A percentile compares a stretch with the other conserved stretches of the same genome.
Conservation (phyloP, 2,888 invertebrate species). For the Octodonta nipae region DNA sequence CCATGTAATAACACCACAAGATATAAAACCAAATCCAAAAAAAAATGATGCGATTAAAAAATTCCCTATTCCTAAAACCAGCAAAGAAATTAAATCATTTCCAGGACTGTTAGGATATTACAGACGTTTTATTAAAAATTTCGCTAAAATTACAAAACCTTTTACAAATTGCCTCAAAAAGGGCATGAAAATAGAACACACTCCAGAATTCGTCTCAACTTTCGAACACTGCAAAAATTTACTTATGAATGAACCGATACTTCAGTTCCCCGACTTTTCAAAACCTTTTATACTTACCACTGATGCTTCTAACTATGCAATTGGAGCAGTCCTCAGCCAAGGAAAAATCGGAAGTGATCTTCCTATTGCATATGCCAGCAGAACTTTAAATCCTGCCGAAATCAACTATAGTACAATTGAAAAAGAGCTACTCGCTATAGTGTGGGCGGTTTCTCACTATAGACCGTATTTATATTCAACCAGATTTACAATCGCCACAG, state of each 20-base stretch:
- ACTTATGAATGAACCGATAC: neutral
- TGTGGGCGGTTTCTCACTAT: slow-evolving; percentile 23
- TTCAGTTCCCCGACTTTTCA: slow-evolving; percentile 1
- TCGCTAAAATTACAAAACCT: slow-evolving; percentile 2
- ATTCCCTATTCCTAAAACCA: slow-evolving; percentile 1
- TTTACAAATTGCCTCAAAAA: neutral
- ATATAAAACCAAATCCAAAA: neutral
- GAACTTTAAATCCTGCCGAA: slow-evolving; percentile 22
- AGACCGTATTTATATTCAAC: slow-evolving; percentile 28
- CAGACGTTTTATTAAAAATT: slow-evolving; percentile 1
- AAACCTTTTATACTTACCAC: slow-evolving; percentile 19
- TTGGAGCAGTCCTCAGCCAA: slow-evolving; percentile 24
- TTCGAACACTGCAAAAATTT: no score
- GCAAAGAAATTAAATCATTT: slow-evolving; percentile 3
- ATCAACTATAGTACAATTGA: slow-evolving; percentile 20
- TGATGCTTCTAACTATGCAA: slow-evolving; percentile 22
- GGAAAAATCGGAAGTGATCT: slow-evolving; percentile 21
- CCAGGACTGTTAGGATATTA: slow-evolving; percentile 1
- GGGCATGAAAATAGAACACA: neutral
- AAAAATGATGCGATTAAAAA: neutral
- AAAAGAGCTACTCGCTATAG: slow-evolving; percentile 23
- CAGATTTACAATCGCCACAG: slow-evolving; percentile 25
- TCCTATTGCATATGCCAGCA: slow-evolving; percentile 24
- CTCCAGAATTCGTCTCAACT: neutral
- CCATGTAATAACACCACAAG: neutral